These are phyloP conservation scores for Plestiodon gilberti DNA, from an alignment of 2,113 vertebrate species.

Conservation along the genomic window DNA sequence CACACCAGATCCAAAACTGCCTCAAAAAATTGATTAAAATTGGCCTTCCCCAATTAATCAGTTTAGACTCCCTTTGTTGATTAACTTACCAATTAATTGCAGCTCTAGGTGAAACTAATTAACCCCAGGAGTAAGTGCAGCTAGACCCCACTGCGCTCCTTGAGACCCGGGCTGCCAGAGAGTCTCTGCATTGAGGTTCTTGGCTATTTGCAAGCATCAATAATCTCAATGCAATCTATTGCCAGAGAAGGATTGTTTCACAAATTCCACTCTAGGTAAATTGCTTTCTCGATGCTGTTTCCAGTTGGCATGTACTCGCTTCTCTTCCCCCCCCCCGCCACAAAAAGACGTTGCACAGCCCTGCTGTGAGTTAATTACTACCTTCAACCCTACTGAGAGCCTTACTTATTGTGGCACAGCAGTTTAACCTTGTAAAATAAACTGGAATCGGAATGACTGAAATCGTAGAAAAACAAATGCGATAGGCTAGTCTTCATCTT, in stretches of 20 bases:
- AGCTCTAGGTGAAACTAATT: neutral
- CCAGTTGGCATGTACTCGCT: neutral
- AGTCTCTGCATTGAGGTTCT: neutral
- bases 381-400: neutral
- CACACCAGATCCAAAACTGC: neutral
- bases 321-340: neutral
- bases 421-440: neutral
- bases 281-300: constrained; percentile 13
- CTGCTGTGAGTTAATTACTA: neutral
- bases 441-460: accelerated
- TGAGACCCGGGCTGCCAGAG: neutral
- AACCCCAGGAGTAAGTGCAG: neutral
- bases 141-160: neutral
- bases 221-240: neutral
- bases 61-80: neutral
- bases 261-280: constrained; percentile 34
- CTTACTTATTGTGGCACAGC: neutral
- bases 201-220: constrained; percentile 4
- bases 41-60: neutral
- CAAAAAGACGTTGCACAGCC: neutral
- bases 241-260: constrained; percentile 15
- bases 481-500: neutral
- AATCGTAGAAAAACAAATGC: constrained; percentile 8
- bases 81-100: neutral
- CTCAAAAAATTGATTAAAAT: neutral